Conservation (phyloP, 2,113 vertebrate species). For the Calidris pugnax region DNA sequence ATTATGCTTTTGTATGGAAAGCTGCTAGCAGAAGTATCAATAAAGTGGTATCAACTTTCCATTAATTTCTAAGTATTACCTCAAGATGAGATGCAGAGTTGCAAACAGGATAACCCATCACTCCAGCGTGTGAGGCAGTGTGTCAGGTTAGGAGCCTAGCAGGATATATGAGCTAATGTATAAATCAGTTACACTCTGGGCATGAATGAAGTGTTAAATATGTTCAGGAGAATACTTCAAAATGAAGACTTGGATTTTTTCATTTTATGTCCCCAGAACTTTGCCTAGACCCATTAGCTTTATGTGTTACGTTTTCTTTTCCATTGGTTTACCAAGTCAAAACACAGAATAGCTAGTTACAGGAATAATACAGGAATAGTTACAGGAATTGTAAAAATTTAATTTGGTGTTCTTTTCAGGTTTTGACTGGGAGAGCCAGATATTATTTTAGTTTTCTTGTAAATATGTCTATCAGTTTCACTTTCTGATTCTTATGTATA, state of each 20-base stretch:
- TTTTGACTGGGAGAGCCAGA: neutral
- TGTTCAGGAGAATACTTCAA: neutral
- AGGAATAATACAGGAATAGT: neutral
- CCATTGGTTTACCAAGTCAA: neutral
- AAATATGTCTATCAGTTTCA: neutral
- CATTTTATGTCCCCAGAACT: neutral
- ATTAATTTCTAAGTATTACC: slow-evolving; percentile 49
- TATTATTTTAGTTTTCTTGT: neutral
- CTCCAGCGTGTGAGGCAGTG: neutral
- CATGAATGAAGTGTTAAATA: slow-evolving; percentile 32
- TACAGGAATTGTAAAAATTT: neutral
- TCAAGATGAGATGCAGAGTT: slow-evolving; percentile 2
- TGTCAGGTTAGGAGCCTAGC: slow-evolving; percentile 15
- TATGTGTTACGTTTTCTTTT: neutral
- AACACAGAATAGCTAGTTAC: neutral
- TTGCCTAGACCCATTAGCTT: neutral
- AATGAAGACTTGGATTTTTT: neutral
- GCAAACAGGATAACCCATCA: slow-evolving; percentile 6
- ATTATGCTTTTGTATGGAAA: neutral
- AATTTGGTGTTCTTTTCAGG: neutral
- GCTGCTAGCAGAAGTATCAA: slow-evolving; percentile 1
- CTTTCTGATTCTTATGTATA: neutral
- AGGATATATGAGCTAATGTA: slow-evolving; percentile 1
- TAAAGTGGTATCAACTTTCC: slow-evolving; percentile 42
- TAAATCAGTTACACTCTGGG: slow-evolving; percentile 15